Conservation (phyloP, 1,140 invertebrate species). For the Penaeus indicus region DNA sequence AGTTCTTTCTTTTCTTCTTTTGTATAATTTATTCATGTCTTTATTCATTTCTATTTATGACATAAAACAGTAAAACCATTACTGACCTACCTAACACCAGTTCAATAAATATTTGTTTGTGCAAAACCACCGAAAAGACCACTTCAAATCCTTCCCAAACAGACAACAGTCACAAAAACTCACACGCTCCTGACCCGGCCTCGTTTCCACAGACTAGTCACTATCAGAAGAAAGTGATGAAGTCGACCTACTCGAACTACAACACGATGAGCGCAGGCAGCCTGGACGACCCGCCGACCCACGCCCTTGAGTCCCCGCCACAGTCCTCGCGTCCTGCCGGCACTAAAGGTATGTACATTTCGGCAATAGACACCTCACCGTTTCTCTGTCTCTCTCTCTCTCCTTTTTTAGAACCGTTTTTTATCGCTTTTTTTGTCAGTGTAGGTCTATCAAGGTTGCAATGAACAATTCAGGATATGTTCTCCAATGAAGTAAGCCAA, state of each 20-base stretch:
- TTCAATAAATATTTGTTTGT: too few species aligned
- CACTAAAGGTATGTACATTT: slow-evolving; percentile 38
- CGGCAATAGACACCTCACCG: not conserved
- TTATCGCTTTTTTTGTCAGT: not conserved
- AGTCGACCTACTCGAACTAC: slow-evolving; percentile 63
- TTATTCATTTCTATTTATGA: too few species aligned
- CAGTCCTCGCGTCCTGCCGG: slow-evolving; percentile 37
- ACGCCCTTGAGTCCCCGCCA: slow-evolving; percentile 39
- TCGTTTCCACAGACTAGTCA: slow-evolving; percentile 46
- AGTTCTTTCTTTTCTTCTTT: too few species aligned
- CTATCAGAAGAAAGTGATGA: slow-evolving; percentile 66
- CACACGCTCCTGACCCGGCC: not conserved
- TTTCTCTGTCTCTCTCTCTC: slow-evolving; percentile 10
- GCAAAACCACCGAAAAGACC: too few species aligned
- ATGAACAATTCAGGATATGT: too few species aligned
- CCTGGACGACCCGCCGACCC: slow-evolving; percentile 41
- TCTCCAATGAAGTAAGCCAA: too few species aligned
- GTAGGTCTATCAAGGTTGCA: too few species aligned
- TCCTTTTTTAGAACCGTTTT: not conserved
- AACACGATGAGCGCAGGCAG: slow-evolving; percentile 57
- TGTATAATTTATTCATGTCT: too few species aligned
- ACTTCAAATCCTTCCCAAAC: too few species aligned
- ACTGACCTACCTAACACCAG: too few species aligned
- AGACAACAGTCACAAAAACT: not conserved
- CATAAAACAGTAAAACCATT: too few species aligned